Percentiles rank a stretch among this genome's conserved stretches.
phyloP scores from a whole-genome alignment of 2,888 invertebrate species.

The Oscheius sp. region DNA sequence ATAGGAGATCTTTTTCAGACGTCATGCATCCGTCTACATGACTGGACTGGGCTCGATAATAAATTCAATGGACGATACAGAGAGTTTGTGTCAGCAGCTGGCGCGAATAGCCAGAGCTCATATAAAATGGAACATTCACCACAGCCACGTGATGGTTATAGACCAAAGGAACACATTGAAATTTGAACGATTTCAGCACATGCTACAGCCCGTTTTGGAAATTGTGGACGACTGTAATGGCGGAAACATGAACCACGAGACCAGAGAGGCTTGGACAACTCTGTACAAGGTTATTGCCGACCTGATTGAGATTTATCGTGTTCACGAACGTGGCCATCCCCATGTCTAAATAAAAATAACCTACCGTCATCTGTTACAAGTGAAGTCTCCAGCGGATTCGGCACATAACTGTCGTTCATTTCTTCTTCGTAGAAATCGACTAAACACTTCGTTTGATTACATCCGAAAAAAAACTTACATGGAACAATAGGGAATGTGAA shows the following conservation, averaged over 20 bases:
- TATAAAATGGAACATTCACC: conserved; percentile 70
- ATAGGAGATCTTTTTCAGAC: conserved; percentile 39
- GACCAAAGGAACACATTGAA: neutral
- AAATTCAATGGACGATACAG: conserved; percentile 66
- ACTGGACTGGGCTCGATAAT: conserved; percentile 66
- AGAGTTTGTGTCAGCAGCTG: conserved; percentile 54
- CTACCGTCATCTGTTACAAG: conserved; percentile 14
- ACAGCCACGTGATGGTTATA: conserved; percentile 63
- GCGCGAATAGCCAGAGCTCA: conserved; percentile 66
- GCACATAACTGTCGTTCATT: conserved; percentile 4
- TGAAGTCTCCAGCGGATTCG: conserved; percentile 3
- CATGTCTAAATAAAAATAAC: conserved; percentile 4
- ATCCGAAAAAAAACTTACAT: neutral
- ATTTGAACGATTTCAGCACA: conserved; percentile 57
- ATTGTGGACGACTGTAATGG: conserved; percentile 53
- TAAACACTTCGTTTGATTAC: neutral
- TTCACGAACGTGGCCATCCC: conserved; percentile 10
- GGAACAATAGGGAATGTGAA: conserved; percentile 16
- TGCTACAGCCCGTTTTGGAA: conserved; percentile 66
- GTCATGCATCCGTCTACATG: conserved; percentile 65
- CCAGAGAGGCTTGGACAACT: conserved; percentile 65
- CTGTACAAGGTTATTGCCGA: conserved; percentile 71
- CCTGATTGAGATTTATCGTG: conserved; percentile 65
- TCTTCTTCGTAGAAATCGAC: neutral
- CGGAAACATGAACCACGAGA: conserved; percentile 51